Conservation (phyloP, 2,888 invertebrate species). For the Stratiomys singularior region DNA sequence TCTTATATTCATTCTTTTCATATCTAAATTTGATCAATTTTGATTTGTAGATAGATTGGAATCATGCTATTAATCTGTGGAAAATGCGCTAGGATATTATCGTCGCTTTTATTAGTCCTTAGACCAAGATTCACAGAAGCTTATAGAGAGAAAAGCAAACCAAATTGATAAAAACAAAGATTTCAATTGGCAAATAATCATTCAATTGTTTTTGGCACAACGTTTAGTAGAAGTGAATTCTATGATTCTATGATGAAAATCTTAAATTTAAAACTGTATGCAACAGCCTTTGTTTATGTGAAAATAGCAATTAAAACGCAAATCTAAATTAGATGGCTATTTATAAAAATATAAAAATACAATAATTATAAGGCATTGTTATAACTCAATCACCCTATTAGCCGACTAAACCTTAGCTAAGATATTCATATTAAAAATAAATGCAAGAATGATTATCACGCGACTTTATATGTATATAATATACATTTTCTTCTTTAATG, state of each 20-base stretch:
- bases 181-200: too few species aligned
- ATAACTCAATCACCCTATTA: slow-evolving; percentile 6
- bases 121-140: neutral
- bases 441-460: neutral
- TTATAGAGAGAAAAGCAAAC: too few species aligned
- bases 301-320: neutral
- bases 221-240: too few species aligned
- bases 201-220: too few species aligned
- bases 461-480: neutral
- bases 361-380: slow-evolving; percentile 21
- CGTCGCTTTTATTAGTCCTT: neutral
- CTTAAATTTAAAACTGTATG: neutral
- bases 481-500: slow-evolving; percentile 1
- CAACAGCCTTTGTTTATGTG: neutral
- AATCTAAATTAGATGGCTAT: neutral
- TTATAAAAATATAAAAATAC: neutral
- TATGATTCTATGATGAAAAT: too few species aligned
- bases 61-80: neutral
- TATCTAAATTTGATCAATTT: neutral
- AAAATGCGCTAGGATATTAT: neutral
- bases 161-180: too few species aligned
- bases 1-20: neutral
- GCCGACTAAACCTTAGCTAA: neutral
- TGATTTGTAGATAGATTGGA: slow-evolving; percentile 7
- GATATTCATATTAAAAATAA: slow-evolving; percentile 11